Base-by-base conservation (phyloP, 53 echinoderm and acorn worm species). In the Mesocentrotus franciscanus region DNA sequence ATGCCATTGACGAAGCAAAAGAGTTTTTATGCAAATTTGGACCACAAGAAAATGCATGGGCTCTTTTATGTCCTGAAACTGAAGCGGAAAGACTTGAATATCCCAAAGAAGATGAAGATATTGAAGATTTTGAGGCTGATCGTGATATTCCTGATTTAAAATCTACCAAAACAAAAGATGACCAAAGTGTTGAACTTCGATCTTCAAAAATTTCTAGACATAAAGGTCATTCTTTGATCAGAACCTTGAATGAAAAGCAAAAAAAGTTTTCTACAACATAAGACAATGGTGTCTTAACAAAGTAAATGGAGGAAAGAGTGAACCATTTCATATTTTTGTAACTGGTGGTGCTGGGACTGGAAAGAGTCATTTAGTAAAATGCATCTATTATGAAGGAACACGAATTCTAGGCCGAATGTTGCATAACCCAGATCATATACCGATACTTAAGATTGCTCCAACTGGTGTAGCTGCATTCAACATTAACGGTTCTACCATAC, bases 331-430 rank as follows among this genome's bases (percentile, higher is more conserved):
- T 64, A 81, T 96, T 34, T 97, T 97, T 89, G 71, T 96, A 0
- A 95, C 95, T 89, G 97, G 97, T 59, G 97, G 97, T 59, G 96
- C 96, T 78, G 96, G 96, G 7, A 96, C 96, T 18, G 96, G 97
- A 61, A 97, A 97, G 92, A 95, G 95, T 70, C 97, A 97, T 93
- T 93, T 97, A 39, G 92, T 97, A 6, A 97, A 96, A 61, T 91
- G 92, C 18, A 91, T 97, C 39, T 72, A 96, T 62, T 89, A 97
- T 97, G 93, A 97, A 93, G 96, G 96, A 89, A 93, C 96, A 83
- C 92, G 96, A 56, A 91, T 96, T 34, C 81, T 97, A 90, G 96
- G 64, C 4, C 11, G 57, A 95, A 93, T 96, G 81, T 34, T 95
- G n/a, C 59, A 95, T 78, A 75, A 95, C 57, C 95, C 97, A n/a